Percentiles rank a stretch among this genome's conserved stretches.
Conservation (phyloP, 2,797 vertebrate species). For the Rhyacichthys aspro region DNA sequence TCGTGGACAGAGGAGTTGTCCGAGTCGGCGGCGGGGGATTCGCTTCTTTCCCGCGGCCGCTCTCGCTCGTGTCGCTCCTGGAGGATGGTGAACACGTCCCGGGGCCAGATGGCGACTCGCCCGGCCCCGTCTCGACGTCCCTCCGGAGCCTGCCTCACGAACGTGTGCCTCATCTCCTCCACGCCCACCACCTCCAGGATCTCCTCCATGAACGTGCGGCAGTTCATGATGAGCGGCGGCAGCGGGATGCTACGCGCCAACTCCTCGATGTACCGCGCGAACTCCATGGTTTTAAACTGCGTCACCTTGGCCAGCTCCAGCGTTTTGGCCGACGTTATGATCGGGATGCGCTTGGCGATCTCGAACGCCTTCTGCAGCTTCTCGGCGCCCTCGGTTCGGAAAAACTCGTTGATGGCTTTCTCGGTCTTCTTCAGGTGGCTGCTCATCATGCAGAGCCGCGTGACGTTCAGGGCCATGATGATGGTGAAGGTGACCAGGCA, state of each 20-base stretch:
- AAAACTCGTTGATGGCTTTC: conserved; percentile 95
- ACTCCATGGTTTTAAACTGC: conserved; percentile 95
- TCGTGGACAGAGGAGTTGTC: conserved; percentile 92
- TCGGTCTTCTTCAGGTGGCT: conserved; percentile 94
- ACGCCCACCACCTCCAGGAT: conserved; percentile 96
- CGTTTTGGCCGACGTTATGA: conserved; percentile 92
- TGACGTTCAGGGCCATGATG: conserved; percentile 89
- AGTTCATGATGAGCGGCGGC: conserved; percentile 91
- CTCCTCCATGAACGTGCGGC: conserved; percentile 83
- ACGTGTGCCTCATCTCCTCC: conserved; percentile 95
- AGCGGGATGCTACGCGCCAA: conserved; percentile 92
- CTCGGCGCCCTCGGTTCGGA: conserved; percentile 91
- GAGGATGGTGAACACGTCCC: conserved; percentile 89
- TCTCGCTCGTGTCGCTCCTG: conserved; percentile 76
- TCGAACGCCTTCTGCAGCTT: conserved; percentile 96
- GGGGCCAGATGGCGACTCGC: conserved; percentile 42
- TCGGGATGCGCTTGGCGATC: conserved; percentile 94
- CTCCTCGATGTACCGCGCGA: conserved; percentile 94
- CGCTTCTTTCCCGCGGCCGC: conserved; percentile 80
- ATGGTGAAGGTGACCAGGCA: conserved; percentile 91
- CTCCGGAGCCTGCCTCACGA: conserved; percentile 86
- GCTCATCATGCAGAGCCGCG: conserved; percentile 93
- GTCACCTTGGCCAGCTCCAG: conserved; percentile 94
- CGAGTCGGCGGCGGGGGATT: conserved; percentile 89
- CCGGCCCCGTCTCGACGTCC: conserved; percentile 73